Evolutionary conservation across 2,797 vertebrate species (phyloP), one percentile per base, ranked within the genome.

Genomic region (Podargus strigoides): DNA sequence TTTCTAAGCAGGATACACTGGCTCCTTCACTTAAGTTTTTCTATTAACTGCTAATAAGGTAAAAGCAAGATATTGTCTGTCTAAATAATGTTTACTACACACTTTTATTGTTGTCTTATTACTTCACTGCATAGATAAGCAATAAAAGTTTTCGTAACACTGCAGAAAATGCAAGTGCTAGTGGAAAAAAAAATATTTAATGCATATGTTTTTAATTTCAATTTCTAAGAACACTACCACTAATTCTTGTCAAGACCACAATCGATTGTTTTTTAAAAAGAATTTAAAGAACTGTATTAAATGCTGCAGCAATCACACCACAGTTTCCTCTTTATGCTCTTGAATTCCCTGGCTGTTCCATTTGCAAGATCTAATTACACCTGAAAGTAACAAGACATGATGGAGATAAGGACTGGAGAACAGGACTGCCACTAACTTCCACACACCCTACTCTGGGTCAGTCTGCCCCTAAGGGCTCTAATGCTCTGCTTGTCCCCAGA

Each of bases 401-500:
- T 14, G 9, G 39, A 89, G 28, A 55, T 7, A 49, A 39, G 26
- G 19, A 23, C 28, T 9, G 3, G 22, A 42, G 5, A 74, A 59
- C 5, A 52, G n/a, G 8, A 26, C 21, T 75, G 27, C 32, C 50
- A n/a, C 26, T 41, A 62, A 41, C 52, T 86, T 86, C 47, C 9
- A 14, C 9, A 3, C 4, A 49, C 46, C 19, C 14, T 11, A 3
- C 11, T 11, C 17, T 10, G 30, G 3, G 3, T 39, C 58, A 88
- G 0, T 10, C 30, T 21, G 4, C 26, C 28, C 59, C n/a, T 26
- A 15, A n/a, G 21, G 0, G 0, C 22, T 36, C 81, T 8, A 81
- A 53, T 0, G 1, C 24, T 67, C 60, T 59, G 19, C 14, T 50
- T 0, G 0, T 39, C 49, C 72, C 52, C 36, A 26, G 30, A 42